phyloP scores from a whole-genome alignment of 2,888 invertebrate species.

The Leptinotarsa haldemani region DNA sequence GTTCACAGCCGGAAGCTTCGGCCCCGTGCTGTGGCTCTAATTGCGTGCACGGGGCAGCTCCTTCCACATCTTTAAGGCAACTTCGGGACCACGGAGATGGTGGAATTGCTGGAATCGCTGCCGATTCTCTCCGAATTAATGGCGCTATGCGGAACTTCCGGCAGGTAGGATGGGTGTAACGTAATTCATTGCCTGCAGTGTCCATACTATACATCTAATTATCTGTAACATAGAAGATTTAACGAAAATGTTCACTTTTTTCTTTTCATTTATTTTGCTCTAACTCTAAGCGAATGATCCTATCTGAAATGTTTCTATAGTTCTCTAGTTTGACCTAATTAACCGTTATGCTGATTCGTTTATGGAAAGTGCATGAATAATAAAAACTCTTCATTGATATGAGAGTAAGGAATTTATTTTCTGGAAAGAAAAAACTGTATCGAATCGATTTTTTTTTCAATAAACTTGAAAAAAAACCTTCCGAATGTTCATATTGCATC shows the following conservation, averaged over 20 bases:
- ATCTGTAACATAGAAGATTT: neutral
- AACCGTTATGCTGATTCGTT: neutral
- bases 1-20: constrained; percentile 85
- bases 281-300: neutral
- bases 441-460: too few species aligned
- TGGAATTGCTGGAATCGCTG: constrained; percentile 94
- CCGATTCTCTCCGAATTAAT: constrained; percentile 94
- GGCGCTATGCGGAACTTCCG: constrained; percentile 97
- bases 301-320: neutral
- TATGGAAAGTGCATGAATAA: too few species aligned
- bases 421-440: too few species aligned
- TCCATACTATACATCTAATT: neutral
- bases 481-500: too few species aligned
- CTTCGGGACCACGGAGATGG: constrained; percentile 78
- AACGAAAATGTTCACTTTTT: constrained; percentile 22
- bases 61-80: constrained; percentile 88
- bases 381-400: too few species aligned
- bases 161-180: constrained; percentile 75
- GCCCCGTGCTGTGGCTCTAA: constrained; percentile 70
- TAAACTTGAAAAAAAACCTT: too few species aligned
- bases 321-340: neutral
- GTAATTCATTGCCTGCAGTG: constrained; percentile 14
- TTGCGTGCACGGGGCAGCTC: constrained; percentile 76
- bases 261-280: constrained; percentile 4
- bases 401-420: too few species aligned